Evolutionary conservation across 1,140 invertebrate species (phyloP).

Genomic region (Antheraea mylitta): DNA sequence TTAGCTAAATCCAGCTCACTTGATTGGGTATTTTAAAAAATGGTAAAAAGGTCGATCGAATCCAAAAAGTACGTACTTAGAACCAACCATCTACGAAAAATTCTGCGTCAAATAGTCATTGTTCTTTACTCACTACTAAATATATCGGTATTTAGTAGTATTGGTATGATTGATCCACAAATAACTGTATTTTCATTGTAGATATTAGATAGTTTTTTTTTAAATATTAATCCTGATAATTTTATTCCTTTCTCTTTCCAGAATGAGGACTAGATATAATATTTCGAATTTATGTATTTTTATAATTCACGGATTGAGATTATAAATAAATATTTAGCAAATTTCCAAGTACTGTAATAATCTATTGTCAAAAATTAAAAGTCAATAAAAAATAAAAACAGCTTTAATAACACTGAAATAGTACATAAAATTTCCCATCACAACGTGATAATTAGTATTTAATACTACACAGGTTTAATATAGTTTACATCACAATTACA

Average conservation of each 20-base stretch:
- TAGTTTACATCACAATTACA: slow-evolving; percentile 46
- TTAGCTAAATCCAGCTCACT: too few species aligned
- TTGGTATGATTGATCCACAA: too few species aligned
- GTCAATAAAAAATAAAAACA: slow-evolving; percentile 38
- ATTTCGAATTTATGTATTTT: neutral
- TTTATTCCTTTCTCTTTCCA: neutral
- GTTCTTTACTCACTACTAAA: too few species aligned
- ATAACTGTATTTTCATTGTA: too few species aligned
- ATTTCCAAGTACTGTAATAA: neutral
- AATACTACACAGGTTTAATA: slow-evolving; percentile 59
- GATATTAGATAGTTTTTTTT: too few species aligned
- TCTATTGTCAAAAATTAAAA: slow-evolving; percentile 11
- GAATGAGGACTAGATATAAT: neutral
- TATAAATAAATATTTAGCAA: neutral
- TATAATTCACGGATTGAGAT: neutral
- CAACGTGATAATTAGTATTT: slow-evolving; percentile 36
- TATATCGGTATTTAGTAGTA: too few species aligned
- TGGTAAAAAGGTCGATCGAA: too few species aligned
- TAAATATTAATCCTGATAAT: neutral
- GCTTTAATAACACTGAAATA: slow-evolving; percentile 64
- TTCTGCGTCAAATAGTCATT: too few species aligned
- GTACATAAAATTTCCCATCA: slow-evolving; percentile 63
- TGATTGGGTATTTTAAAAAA: too few species aligned
- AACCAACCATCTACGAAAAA: too few species aligned
- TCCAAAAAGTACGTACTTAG: too few species aligned